Base-by-base conservation (phyloP, 53 echinoderm and acorn worm genomes). In the Echinometra lucunter region DNA sequence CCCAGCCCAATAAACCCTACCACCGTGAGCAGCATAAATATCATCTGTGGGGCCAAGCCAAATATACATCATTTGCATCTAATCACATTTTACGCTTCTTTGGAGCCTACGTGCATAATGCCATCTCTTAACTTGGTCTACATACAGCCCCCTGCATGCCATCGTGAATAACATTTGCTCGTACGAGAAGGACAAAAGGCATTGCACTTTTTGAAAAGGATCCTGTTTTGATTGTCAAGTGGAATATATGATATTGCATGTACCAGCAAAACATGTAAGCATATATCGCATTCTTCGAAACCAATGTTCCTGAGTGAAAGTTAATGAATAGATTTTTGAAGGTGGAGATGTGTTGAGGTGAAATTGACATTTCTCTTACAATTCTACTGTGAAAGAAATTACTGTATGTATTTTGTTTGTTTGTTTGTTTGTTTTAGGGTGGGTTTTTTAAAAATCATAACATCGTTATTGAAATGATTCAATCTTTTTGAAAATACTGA, bases 1-100 rank as follows among this genome's bases (percentile, higher is more conserved):
- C 85, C 47, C 45, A 49, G 85, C 85, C 85, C 45, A 85, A 45
- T 85, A 85, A 85, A 49, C 53, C 85, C 53, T 49, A 49, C 28
- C 25, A 85, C 85, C 85, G 49, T 6, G 19, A 44, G 44, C 49
- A 85, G 45, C 45, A 85, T 85, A 85, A 85, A 85, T 49, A 85
- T 85, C 85, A 85, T 85, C n/a, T 49, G 85, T n/a, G 47, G 85
- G 85, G 85, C 85, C 85, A n/a, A 85, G 85, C 85, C 85, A 85
- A 85, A 85, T n/a, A 85, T 7, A 49, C 85, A 85, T 85, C 34
- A 85, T 85, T 47, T 85, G 47, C 85, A 85, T 85, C 85, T 85
- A 85, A 85, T 85, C 30, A 85, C 53, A 85, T 85, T 85, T 85
- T 85, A 42, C 49, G 45, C 85, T 85, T 85, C 85, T n/a, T 28